A percentile compares a stretch with the other conserved stretches of the same genome.
Conservation (phyloP, 2,888 invertebrate genomes). For the Cabera pusaria region DNA sequence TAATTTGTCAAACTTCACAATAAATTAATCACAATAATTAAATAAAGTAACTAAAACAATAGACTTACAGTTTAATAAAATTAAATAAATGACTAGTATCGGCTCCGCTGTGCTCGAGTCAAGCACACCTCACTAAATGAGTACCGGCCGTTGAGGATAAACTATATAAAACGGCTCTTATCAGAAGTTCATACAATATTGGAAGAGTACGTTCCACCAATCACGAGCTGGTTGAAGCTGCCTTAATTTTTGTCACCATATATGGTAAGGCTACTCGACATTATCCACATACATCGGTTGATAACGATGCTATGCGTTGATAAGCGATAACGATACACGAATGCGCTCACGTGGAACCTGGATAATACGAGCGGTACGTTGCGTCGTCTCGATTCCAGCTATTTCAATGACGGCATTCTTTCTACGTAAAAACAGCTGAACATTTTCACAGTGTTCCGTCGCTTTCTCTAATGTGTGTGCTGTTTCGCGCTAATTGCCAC, state of each 20-base stretch:
- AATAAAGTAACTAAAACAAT: constrained; percentile 36
- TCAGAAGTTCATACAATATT: constrained; percentile 79
- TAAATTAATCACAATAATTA: too few species aligned
- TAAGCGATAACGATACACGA: constrained; percentile 46
- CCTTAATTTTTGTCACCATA: constrained; percentile 87
- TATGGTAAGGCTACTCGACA: constrained; percentile 85
- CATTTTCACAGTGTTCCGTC: constrained; percentile 45
- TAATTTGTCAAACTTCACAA: constrained; percentile 7
- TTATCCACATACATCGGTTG: constrained; percentile 56
- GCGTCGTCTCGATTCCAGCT: constrained; percentile 16
- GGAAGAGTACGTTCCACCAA: constrained; percentile 83
- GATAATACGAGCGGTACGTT: constrained; percentile 10
- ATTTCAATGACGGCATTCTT: constrained; percentile 31
- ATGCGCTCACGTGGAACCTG: constrained; percentile 38
- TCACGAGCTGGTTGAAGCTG: constrained; percentile 83
- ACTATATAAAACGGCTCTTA: constrained; percentile 81
- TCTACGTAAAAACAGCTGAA: constrained; percentile 34
- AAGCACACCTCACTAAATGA: constrained; percentile 73
- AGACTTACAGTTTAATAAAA: constrained; percentile 65
- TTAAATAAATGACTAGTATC: constrained; percentile 64
- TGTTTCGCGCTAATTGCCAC: constrained; percentile 57
- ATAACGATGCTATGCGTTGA: constrained; percentile 60
- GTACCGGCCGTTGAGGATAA: constrained; percentile 71
- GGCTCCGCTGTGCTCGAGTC: constrained; percentile 64
- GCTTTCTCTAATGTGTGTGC: constrained; percentile 64